These are phyloP conservation scores for Eutrigla gurnardus DNA, from an alignment of 2,797 vertebrate species.

Conservation along the genomic window DNA sequence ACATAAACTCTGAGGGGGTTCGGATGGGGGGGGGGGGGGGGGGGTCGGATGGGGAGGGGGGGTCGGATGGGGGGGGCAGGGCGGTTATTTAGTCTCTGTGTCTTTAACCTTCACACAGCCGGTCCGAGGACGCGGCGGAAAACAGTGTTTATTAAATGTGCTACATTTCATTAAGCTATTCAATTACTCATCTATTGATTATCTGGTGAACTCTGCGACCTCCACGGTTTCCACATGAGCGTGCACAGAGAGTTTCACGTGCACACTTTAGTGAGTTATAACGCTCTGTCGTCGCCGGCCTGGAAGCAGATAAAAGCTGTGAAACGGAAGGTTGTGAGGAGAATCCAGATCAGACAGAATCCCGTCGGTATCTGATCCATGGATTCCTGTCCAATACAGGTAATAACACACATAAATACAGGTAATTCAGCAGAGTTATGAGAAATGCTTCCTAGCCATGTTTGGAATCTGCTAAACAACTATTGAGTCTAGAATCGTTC, in stretches of 20 bases:
- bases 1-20: not conserved
- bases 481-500: not conserved
- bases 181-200: conserved; percentile 32
- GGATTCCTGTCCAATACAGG: not conserved
- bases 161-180: conserved; percentile 9
- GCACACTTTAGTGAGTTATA: no score
- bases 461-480: not conserved
- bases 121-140: not conserved
- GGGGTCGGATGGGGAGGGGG: not conserved
- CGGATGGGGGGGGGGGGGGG: not conserved
- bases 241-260: not conserved
- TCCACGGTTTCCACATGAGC: conserved; percentile 2
- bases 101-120: conserved; percentile 37
- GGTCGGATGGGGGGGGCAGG: no score
- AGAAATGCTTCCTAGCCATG: not conserved
- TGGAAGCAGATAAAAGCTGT: conserved; percentile 26
- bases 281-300: not conserved
- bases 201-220: conserved; percentile 6
- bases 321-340: conserved; percentile 19
- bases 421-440: conserved; percentile 23
- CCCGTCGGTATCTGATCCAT: not conserved
- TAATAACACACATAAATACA: not conserved
- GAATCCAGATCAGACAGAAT: conserved; percentile 37
- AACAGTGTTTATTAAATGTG: conserved; percentile 6
- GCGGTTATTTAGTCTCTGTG: not conserved